Conservation (phyloP, 2,113 vertebrate genomes). For the Potamarius usumacintae region DNA sequence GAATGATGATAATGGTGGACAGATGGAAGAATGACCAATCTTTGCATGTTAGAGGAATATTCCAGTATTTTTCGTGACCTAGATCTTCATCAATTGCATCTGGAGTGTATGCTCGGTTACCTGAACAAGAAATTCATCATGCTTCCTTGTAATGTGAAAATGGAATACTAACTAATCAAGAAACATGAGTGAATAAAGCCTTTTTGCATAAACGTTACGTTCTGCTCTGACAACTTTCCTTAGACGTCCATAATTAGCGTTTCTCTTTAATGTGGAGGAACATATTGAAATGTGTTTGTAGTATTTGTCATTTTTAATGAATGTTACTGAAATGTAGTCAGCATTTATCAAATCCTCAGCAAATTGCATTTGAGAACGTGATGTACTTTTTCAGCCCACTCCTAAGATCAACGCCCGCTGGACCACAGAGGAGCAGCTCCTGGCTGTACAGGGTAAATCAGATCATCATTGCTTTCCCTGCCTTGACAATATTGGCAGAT, state of each 20-base stretch:
- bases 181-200: background rate
- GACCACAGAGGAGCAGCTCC: constrained; percentile 83
- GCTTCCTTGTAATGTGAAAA: background rate
- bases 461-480: background rate
- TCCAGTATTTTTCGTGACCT: background rate
- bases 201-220: background rate
- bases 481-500: background rate
- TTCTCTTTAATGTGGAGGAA: background rate
- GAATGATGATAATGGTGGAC: background rate
- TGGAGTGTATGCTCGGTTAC: background rate
- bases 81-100: background rate
- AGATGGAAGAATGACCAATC: no score
- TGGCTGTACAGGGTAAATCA: constrained; percentile 77
- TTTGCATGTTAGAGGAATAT: background rate
- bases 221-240: background rate
- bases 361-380: background rate
- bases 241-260: background rate
- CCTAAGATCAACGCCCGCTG: constrained; percentile 87
- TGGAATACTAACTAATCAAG: background rate
- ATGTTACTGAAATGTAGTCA: background rate
- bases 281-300: background rate
- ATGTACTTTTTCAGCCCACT: constrained; percentile 67
- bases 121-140: background rate
- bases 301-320: background rate
- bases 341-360: background rate